Evolutionary conservation across 2,113 vertebrate species (phyloP).

Genomic region (Litocranius walleri): DNA sequence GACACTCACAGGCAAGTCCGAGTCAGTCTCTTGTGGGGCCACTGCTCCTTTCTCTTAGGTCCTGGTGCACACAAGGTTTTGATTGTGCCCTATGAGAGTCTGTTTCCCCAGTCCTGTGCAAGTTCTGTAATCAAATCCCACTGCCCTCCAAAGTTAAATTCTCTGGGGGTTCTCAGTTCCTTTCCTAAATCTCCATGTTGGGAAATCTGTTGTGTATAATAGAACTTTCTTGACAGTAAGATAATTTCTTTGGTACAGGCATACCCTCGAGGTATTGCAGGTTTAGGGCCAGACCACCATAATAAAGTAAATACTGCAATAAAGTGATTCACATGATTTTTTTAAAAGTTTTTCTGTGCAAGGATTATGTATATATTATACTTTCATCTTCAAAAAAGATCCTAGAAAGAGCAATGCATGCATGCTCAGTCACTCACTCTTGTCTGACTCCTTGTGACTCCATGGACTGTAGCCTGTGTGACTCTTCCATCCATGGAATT

Average conservation of each 20-base stretch:
- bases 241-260: not conserved
- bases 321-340: not conserved
- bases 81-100: not conserved
- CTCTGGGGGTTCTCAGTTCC: not conserved
- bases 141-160: not conserved
- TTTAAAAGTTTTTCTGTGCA: rapidly evolving
- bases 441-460: not conserved
- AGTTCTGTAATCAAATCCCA: not conserved
- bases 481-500: not conserved
- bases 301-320: not conserved
- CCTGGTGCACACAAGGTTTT: not conserved
- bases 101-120: not conserved
- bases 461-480: not conserved
- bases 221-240: not conserved
- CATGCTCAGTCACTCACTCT: not conserved
- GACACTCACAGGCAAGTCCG: not conserved
- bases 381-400: not conserved
- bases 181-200: not conserved
- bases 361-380: not conserved
- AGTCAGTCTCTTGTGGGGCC: not conserved
- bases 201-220: not conserved
- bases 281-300: not conserved
- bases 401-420: not conserved
- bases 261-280: not conserved
- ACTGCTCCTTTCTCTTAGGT: not conserved